These are phyloP conservation scores for Mirounga angustirostris DNA, from an alignment of 2,113 vertebrate species.

Conservation along the genomic window DNA sequence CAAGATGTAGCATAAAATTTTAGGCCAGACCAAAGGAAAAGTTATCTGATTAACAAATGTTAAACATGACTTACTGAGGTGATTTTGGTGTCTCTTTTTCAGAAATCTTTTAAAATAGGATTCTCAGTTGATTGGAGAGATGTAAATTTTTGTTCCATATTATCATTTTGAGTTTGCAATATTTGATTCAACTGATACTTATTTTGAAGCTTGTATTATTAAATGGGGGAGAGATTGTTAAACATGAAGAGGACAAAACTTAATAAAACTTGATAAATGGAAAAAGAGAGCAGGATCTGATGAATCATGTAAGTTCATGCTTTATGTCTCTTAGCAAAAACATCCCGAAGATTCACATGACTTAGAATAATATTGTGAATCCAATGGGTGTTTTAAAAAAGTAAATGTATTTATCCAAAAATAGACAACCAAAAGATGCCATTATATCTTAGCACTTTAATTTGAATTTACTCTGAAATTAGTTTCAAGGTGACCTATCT, in stretches of 20 bases:
- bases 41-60: background rate
- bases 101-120: background rate
- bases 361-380: background rate
- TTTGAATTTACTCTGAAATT: conserved; percentile 56
- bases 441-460: background rate
- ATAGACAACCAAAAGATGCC: background rate
- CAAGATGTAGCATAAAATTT: background rate
- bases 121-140: background rate
- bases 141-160: background rate
- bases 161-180: background rate
- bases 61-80: background rate
- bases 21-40: background rate
- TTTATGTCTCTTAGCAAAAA: background rate
- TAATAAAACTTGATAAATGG: conserved; percentile 4
- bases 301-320: background rate
- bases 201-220: background rate
- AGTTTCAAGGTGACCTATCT: conserved; percentile 11
- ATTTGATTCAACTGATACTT: conserved; percentile 13
- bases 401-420: conserved; percentile 48
- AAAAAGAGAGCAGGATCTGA: background rate
- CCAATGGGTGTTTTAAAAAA: background rate
- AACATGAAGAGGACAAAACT: background rate
- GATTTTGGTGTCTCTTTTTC: background rate
- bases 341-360: background rate
- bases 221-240: background rate